Conservation (phyloP, 1,140 invertebrate genomes). For the Aphelinus atriplicis region DNA sequence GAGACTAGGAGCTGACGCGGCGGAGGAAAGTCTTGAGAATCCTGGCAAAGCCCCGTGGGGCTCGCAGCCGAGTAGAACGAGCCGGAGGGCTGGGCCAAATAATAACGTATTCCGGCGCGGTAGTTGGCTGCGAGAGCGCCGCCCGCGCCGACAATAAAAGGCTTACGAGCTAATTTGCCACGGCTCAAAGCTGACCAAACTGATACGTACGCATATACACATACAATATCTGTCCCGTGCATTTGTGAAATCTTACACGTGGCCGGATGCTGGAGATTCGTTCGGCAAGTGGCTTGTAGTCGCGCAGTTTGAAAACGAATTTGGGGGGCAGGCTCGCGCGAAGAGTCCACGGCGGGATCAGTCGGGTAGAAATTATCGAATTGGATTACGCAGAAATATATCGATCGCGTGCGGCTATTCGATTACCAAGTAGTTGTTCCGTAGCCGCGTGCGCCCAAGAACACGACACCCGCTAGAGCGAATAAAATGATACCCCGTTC, state of each 20-base stretch:
- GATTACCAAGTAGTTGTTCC: too few relatives aligned
- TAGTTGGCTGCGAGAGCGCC: constrained; percentile 50
- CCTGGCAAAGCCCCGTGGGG: constrained; percentile 51
- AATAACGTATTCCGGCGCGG: constrained; percentile 48
- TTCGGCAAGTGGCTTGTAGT: not conserved
- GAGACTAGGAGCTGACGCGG: not conserved
- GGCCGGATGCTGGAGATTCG: constrained; percentile 14
- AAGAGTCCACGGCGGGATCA: too few relatives aligned
- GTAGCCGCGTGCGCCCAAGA: too few relatives aligned
- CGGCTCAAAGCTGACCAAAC: constrained; percentile 61
- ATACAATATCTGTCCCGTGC: constrained; percentile 21
- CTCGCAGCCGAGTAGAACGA: constrained; percentile 40
- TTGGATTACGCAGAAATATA: too few relatives aligned
- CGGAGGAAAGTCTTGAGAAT: constrained; percentile 51
- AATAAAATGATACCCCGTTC: too few relatives aligned
- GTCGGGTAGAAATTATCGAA: too few relatives aligned
- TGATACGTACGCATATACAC: constrained; percentile 46
- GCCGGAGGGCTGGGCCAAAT: constrained; percentile 44
- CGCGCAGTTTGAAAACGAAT: too few relatives aligned
- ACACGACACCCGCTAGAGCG: too few relatives aligned
- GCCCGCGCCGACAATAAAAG: constrained; percentile 50
- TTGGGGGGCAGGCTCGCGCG: too few relatives aligned
- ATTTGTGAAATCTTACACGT: constrained; percentile 60
- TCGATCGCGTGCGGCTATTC: too few relatives aligned
- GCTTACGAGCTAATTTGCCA: constrained; percentile 62